Conservation (phyloP, 1,140 invertebrate species). For the Homalodisca vitripennis region DNA sequence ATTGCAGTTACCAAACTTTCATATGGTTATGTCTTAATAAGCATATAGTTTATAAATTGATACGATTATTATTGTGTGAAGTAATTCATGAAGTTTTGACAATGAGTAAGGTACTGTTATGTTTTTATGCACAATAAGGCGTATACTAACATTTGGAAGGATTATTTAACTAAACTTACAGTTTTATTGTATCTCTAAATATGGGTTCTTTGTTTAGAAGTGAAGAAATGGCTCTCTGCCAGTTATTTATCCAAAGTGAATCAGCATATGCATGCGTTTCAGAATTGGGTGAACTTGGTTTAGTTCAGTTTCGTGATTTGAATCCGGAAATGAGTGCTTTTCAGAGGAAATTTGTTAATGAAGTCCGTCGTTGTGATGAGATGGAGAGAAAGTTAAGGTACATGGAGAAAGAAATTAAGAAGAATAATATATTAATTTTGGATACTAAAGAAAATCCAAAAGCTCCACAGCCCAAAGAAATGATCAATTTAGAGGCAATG, state of each 20-base stretch:
- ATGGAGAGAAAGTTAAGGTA: conserved; percentile 95
- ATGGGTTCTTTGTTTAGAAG: conserved; percentile 82
- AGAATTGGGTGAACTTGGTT: conserved; percentile 84
- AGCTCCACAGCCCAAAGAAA: conserved; percentile 95
- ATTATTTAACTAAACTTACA: too few species aligned
- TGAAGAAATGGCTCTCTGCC: conserved; percentile 88
- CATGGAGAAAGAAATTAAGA: conserved; percentile 96
- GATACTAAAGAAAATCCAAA: conserved; percentile 97
- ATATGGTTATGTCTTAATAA: too few species aligned
- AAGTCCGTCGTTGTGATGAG: conserved; percentile 90
- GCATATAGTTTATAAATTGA: too few species aligned
- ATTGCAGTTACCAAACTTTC: too few species aligned
- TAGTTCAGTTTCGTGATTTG: conserved; percentile 90
- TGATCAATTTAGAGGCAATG: conserved; percentile 97
- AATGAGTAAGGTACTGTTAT: too few species aligned
- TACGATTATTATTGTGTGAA: too few species aligned
- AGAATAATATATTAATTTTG: conserved; percentile 94
- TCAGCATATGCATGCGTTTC: conserved; percentile 91
- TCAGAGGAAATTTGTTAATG: conserved; percentile 93
- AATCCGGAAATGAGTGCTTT: conserved; percentile 93
- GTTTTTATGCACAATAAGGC: too few species aligned
- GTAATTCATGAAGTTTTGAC: too few species aligned
- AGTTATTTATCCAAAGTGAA: conserved; percentile 87
- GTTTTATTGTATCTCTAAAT: too few species aligned
- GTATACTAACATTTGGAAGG: too few species aligned